phyloP scores from a whole-genome alignment of 92 coral and sea anemone species.

The Paragorgia papillata region DNA sequence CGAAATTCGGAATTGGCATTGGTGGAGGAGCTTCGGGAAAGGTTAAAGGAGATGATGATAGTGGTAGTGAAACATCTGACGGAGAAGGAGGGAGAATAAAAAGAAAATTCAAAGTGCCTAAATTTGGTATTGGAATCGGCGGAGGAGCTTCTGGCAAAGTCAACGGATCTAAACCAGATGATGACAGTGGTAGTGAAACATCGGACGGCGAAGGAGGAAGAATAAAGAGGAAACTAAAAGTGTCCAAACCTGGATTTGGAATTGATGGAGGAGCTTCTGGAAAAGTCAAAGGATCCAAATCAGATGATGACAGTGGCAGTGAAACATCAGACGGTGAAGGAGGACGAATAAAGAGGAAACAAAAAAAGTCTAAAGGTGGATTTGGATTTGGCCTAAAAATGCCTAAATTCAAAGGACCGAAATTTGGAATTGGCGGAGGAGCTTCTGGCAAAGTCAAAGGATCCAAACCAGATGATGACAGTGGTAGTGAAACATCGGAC shows the following conservation, averaged over 20 bases:
- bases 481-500: constrained; percentile 37
- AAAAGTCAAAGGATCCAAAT: constrained; percentile 13
- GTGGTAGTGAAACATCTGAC: constrained; percentile 31
- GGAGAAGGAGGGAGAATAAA: constrained; percentile 31
- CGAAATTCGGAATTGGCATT: background rate
- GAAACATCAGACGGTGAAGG: constrained; percentile 44
- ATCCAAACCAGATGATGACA: background rate
- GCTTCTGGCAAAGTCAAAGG: background rate
- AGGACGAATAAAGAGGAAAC: constrained; percentile 36
- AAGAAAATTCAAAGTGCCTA: constrained; percentile 19
- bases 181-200: constrained; percentile 35
- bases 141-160: constrained; percentile 8
- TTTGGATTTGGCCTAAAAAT: background rate
- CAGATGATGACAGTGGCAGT: constrained; percentile 37
- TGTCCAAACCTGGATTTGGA: constrained; percentile 23
- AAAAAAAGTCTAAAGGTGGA: constrained; percentile 1
- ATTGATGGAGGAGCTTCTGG: constrained; percentile 12
- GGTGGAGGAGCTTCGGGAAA: background rate
- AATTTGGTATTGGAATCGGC: constrained; percentile 9
- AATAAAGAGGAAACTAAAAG: constrained; percentile 14
- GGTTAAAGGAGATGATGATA: constrained; percentile 21
- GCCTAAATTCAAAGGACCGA: background rate
- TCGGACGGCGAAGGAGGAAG: constrained; percentile 39
- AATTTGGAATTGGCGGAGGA: background rate
- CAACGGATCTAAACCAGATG: constrained; percentile 16